Evolutionary conservation across 1,140 invertebrate species (phyloP).

Genomic region (Apis laboriosa): DNA sequence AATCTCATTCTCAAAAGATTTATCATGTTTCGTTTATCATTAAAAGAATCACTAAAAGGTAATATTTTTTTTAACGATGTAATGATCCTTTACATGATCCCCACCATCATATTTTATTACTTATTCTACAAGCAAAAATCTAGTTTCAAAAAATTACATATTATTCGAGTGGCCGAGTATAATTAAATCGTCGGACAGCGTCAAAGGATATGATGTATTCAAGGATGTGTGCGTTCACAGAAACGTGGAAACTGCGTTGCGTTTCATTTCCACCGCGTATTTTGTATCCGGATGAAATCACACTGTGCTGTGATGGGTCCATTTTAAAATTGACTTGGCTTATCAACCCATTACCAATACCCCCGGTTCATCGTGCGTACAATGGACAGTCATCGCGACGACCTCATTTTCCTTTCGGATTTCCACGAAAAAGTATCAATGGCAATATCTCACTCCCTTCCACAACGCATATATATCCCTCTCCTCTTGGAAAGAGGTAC

Average conservation of each 20-base stretch:
- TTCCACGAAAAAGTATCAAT: neutral
- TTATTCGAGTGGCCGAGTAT: neutral
- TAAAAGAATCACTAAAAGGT: neutral
- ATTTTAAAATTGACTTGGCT: constrained; percentile 45
- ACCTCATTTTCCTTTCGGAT: neutral
- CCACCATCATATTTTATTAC: too few relatives aligned
- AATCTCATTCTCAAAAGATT: neutral
- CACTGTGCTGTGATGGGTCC: neutral
- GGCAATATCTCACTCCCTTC: neutral
- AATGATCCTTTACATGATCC: too few relatives aligned
- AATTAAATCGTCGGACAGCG: neutral
- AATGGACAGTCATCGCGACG: neutral
- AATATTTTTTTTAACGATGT: too few relatives aligned
- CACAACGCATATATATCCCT: too few relatives aligned
- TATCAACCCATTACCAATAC: constrained; percentile 12
- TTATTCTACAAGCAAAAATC: neutral
- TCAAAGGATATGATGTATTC: neutral
- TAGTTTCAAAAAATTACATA: neutral
- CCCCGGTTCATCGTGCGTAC: neutral
- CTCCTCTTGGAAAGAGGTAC: neutral
- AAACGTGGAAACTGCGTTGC: neutral
- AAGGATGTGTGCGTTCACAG: neutral
- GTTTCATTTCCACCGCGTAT: neutral
- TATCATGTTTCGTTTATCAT: too few relatives aligned
- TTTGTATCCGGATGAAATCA: neutral